Percentiles rank a stretch among this genome's conserved stretches.
phyloP scores from a whole-genome alignment of 1,140 invertebrate species.

The Copidosoma floridanum region DNA sequence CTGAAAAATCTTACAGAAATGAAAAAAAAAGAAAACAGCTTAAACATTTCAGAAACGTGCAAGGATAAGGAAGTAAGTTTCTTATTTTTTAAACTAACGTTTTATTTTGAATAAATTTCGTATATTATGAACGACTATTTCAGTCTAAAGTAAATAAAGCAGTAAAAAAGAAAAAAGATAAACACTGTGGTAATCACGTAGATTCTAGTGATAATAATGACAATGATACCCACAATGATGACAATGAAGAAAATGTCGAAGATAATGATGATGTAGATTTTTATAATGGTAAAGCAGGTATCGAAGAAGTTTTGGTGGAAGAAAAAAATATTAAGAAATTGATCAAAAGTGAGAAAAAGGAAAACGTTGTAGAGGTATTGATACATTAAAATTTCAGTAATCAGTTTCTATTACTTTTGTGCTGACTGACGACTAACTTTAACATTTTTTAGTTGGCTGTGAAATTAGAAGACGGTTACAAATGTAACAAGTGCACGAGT shows the following conservation, averaged over 20 bases:
- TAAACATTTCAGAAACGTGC: slow-evolving; percentile 17
- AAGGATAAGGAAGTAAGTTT: slow-evolving; percentile 3
- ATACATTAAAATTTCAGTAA: too few relatives aligned
- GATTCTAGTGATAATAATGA: too few relatives aligned
- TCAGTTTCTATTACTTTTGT: too few relatives aligned
- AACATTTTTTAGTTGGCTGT: slow-evolving; percentile 53
- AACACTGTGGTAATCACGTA: not conserved
- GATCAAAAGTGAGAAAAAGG: slow-evolving; percentile 36
- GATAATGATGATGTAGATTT: slow-evolving; percentile 36
- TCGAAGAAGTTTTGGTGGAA: slow-evolving; percentile 44
- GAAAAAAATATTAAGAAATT: slow-evolving; percentile 18
- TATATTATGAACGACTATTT: not conserved
- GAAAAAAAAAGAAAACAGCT: slow-evolving; percentile 28
- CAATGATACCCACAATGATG: too few relatives aligned
- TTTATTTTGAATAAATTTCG: not conserved
- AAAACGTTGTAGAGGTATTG: slow-evolving; percentile 25
- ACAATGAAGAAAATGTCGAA: slow-evolving; percentile 32
- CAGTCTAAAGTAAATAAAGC: not conserved
- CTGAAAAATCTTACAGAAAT: slow-evolving; percentile 23
- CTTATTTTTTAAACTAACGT: not conserved
- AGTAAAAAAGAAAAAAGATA: slow-evolving; percentile 26
- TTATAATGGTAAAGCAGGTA: slow-evolving; percentile 23
- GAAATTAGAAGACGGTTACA: slow-evolving; percentile 58
- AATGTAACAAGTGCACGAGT: slow-evolving; percentile 61
- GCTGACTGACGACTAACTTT: too few relatives aligned